Evolutionary conservation across 2,888 invertebrate genomes (phyloP).

Genomic region (Polia nebulosa): DNA sequence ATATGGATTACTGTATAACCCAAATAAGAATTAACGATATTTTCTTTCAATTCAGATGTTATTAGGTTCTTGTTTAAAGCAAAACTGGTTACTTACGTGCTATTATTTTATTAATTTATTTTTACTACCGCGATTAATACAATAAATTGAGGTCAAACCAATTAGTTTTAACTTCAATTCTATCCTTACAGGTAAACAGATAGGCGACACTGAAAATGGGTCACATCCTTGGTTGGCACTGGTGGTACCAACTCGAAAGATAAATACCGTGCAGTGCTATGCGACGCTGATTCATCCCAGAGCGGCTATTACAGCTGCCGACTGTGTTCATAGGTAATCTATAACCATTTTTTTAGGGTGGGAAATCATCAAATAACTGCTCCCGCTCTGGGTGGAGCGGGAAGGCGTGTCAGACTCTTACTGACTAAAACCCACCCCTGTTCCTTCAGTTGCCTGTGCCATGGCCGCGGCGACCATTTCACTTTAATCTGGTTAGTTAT

Average conservation of each 20-base stretch:
- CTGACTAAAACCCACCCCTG: too few species aligned
- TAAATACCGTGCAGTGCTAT: conserved; percentile 82
- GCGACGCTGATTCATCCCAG: conserved; percentile 84
- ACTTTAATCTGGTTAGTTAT: too few species aligned
- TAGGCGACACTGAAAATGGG: conserved; percentile 73
- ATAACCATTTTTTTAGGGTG: not conserved
- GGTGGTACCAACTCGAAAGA: conserved; percentile 77
- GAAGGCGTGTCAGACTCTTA: too few species aligned
- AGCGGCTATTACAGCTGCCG: conserved; percentile 83
- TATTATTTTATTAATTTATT: not conserved
- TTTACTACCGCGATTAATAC: not conserved
- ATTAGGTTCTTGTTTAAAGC: not conserved
- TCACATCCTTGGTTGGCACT: conserved; percentile 84
- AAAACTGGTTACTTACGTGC: not conserved
- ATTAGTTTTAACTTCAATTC: not conserved
- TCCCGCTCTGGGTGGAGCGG: too few species aligned
- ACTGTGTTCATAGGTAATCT: conserved; percentile 82
- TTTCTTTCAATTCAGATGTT: not conserved
- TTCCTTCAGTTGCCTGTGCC: too few species aligned
- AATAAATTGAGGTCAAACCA: not conserved
- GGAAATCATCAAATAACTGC: too few species aligned
- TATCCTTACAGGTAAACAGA: conserved; percentile 69
- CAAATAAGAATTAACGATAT: too few species aligned
- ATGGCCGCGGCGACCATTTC: too few species aligned
- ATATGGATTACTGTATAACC: too few species aligned